Evolutionary conservation across 2,888 invertebrate species (phyloP).

Genomic region (Boloria selene): DNA sequence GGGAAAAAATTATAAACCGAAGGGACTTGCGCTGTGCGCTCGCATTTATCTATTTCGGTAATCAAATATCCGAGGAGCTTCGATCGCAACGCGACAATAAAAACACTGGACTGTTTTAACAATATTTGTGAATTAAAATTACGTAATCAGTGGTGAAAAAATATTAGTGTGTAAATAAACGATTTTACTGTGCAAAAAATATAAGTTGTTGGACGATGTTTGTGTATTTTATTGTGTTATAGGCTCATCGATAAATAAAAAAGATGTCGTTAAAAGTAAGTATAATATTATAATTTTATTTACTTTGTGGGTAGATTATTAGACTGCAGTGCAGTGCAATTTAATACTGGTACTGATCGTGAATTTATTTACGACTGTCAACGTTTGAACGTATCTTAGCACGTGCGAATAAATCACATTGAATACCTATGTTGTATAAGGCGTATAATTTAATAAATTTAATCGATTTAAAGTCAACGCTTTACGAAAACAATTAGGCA

Average conservation of each 20-base stretch:
- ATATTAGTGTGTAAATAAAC: constrained; percentile 27
- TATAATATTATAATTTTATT: constrained; percentile 10
- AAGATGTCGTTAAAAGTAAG: constrained; percentile 40
- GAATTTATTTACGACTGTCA: constrained; percentile 12
- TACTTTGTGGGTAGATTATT: constrained; percentile 17
- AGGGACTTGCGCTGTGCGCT: constrained; percentile 34
- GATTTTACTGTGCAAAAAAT: constrained; percentile 26
- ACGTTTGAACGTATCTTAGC: constrained; percentile 1
- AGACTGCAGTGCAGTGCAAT: constrained; percentile 29
- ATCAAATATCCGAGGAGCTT: constrained; percentile 26
- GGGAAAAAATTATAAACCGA: constrained; percentile 29
- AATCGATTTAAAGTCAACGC: neutral
- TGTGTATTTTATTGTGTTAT: constrained; percentile 28
- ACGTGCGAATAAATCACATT: constrained; percentile 1
- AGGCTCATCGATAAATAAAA: constrained; percentile 23
- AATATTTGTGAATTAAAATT: constrained; percentile 30
- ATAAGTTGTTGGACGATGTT: constrained; percentile 32
- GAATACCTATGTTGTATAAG: neutral
- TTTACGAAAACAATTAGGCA: neutral
- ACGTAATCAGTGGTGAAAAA: constrained; percentile 32
- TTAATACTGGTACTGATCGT: constrained; percentile 11
- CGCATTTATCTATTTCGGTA: constrained; percentile 29
- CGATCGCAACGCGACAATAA: constrained; percentile 35
- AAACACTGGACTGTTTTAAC: constrained; percentile 27
- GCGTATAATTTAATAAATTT: neutral